These are phyloP conservation scores for Zeus faber DNA, from an alignment of 2,113 vertebrate genomes.

Conservation along the genomic window DNA sequence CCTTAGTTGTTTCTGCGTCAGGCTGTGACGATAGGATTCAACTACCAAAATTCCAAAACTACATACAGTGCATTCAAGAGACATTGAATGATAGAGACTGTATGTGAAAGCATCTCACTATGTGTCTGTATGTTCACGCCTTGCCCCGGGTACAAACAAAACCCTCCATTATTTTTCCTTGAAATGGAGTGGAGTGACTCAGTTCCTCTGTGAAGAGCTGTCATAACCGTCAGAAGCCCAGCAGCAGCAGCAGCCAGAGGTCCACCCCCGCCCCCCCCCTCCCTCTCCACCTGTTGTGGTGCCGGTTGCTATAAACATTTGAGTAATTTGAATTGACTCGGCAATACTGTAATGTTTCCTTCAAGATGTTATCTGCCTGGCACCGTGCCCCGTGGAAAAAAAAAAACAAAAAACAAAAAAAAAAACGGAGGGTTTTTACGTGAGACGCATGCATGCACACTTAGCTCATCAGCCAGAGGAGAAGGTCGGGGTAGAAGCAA, in stretches of 20 bases:
- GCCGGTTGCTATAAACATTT: slow-evolving; percentile 96
- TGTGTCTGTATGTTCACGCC: too few species aligned
- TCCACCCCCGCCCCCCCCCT: slow-evolving; percentile 68
- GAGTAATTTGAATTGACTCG: slow-evolving; percentile 84
- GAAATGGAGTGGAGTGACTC: slow-evolving; percentile 24
- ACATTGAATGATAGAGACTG: too few species aligned
- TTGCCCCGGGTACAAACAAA: slow-evolving; percentile 47
- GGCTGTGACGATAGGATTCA: too few species aligned
- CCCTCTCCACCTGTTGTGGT: slow-evolving; percentile 85
- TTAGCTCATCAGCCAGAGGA: background rate
- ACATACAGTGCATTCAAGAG: too few species aligned
- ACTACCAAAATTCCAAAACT: too few species aligned
- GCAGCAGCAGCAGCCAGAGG: slow-evolving; percentile 54
- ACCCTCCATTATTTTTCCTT: slow-evolving; percentile 43
- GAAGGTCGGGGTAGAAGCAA: background rate
- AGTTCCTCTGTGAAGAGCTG: slow-evolving; percentile 55
- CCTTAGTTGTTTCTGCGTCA: too few species aligned
- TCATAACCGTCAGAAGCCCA: slow-evolving; percentile 72
- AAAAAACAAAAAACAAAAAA: too few species aligned
- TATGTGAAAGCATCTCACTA: too few species aligned
- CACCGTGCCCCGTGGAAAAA: slow-evolving; percentile 61
- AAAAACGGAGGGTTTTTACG: too few species aligned
- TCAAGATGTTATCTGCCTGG: slow-evolving; percentile 91
- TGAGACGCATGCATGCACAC: background rate
- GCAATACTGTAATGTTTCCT: slow-evolving; percentile 89